Conservation (phyloP, 2,888 invertebrate species). For the Hylaea fasciaria region DNA sequence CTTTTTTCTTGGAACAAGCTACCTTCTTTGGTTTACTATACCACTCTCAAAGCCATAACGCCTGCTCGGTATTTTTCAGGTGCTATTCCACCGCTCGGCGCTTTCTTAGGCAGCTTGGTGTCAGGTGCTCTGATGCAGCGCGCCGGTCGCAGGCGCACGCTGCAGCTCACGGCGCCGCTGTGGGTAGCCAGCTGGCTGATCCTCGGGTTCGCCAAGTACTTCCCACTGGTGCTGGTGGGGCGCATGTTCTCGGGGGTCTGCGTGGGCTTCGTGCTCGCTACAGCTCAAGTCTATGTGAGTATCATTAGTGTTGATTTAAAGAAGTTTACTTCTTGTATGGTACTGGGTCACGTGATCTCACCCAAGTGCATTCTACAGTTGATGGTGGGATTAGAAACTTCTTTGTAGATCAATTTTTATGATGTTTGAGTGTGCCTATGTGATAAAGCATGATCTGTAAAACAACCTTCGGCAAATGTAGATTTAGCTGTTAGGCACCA, state of each 20-base stretch:
- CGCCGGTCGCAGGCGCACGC: constrained; percentile 80
- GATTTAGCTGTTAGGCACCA: too few species aligned
- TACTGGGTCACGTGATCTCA: too few species aligned
- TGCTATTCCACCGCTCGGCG: constrained; percentile 84
- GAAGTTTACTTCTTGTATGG: too few species aligned
- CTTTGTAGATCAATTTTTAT: too few species aligned
- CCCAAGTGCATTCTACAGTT: too few species aligned
- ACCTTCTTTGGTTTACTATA: too few species aligned
- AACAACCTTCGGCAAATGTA: too few species aligned
- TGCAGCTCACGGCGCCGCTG: constrained; percentile 79
- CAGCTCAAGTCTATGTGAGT: constrained; percentile 87
- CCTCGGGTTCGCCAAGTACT: constrained; percentile 78
- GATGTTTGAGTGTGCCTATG: too few species aligned
- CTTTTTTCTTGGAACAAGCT: too few species aligned
- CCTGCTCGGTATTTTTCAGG: constrained; percentile 57
- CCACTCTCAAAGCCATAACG: not conserved
- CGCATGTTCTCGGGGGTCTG: constrained; percentile 85
- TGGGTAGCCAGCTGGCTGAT: constrained; percentile 83
- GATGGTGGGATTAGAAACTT: too few species aligned
- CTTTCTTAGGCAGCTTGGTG: constrained; percentile 82
- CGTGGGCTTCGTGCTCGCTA: constrained; percentile 85
- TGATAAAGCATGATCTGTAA: too few species aligned
- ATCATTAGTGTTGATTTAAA: too few species aligned
- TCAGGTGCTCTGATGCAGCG: constrained; percentile 83
- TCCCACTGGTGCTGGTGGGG: constrained; percentile 79